Base-by-base conservation (phyloP, 2,113 vertebrate genomes). In the Ceyx melanurus region DNA sequence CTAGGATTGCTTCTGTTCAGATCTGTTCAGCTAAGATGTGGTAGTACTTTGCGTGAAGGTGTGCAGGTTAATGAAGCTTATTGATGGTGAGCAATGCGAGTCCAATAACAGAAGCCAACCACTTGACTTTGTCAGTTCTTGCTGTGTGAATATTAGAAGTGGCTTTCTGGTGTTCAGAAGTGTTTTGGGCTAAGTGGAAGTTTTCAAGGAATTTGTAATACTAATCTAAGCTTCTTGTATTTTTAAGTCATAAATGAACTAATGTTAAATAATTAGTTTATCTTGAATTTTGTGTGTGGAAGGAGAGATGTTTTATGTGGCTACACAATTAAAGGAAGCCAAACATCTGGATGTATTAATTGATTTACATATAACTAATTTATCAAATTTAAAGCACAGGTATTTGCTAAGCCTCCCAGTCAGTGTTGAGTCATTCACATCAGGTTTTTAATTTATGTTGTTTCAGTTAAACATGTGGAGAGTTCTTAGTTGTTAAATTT, bases 81-180 rank as follows among this genome's bases (percentile, higher is more conserved):
- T 11, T 64, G 61, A 31, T 53, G 57, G 11, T 40, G 53, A n/a
- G 45, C 31, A 23, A 4, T 0, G 0, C 19, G 10, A 83, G 11
- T 40, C 31, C 1, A 19, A 0, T 29, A 57, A 64, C 57, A 90
- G 76, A 53, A 65, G 43, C 26, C 1, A 2, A 50, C 29, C 70
- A 28, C 40, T 57, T 68, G 51, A 13, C 43, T 79, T 61, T 11
- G 15, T 51, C 1, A 4, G 20, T 46, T 78, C n/a, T 78, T 65
- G 48, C 22, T 73, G n/a, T 56, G 22, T 58, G 15, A 35, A 7
- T 73, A 45, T 67, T 92, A 37, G 18, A 58, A 82, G 35, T 57
- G 15, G 5, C 45, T 68, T 76, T 18, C 23, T 87, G 20, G 35
- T 67, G n/a, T 58, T 76, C 65, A 68, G 46, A 80, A 37, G 37